Conservation (phyloP, 2,113 vertebrate species). For the Mirounga angustirostris region DNA sequence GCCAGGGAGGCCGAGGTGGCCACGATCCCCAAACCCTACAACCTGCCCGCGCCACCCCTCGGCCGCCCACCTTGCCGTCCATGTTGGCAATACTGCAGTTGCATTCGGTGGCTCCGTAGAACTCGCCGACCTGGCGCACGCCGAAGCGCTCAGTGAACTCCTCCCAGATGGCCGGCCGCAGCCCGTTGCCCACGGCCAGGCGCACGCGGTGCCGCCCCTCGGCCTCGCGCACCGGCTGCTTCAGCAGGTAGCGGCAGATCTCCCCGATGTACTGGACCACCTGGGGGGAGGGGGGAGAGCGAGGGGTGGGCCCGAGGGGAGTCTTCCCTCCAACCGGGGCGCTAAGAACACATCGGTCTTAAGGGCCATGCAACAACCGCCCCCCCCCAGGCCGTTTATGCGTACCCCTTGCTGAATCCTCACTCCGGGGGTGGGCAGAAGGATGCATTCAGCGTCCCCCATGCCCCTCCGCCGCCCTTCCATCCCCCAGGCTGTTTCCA, state of each 20-base stretch:
- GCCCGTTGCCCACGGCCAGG: conserved; percentile 93
- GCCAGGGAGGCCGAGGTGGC: fast-evolving
- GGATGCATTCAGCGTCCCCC: too few relatives aligned
- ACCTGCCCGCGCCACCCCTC: not conserved
- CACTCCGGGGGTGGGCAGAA: fast-evolving
- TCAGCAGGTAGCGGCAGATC: conserved; percentile 94
- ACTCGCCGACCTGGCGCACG: conserved; percentile 92
- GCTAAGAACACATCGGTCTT: not conserved
- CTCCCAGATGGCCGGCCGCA: conserved; percentile 93
- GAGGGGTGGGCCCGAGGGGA: not conserved
- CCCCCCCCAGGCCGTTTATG: not conserved
- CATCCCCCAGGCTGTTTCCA: not conserved
- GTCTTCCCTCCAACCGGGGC: not conserved
- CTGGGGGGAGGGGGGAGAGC: conserved; percentile 76
- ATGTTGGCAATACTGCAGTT: conserved; percentile 96
- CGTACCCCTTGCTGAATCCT: fast-evolving
- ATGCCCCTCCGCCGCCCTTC: fast-evolving
- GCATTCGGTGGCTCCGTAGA: conserved; percentile 96
- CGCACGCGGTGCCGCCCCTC: conserved; percentile 90
- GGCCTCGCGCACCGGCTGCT: conserved; percentile 87
- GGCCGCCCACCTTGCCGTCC: conserved; percentile 91
- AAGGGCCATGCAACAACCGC: too few relatives aligned
- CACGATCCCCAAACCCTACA: fast-evolving
- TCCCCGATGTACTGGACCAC: conserved; percentile 96
- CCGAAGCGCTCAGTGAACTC: conserved; percentile 92